These are phyloP conservation scores for Platycheirus albimanus DNA, from an alignment of 2,888 invertebrate species.

Conservation along the genomic window DNA sequence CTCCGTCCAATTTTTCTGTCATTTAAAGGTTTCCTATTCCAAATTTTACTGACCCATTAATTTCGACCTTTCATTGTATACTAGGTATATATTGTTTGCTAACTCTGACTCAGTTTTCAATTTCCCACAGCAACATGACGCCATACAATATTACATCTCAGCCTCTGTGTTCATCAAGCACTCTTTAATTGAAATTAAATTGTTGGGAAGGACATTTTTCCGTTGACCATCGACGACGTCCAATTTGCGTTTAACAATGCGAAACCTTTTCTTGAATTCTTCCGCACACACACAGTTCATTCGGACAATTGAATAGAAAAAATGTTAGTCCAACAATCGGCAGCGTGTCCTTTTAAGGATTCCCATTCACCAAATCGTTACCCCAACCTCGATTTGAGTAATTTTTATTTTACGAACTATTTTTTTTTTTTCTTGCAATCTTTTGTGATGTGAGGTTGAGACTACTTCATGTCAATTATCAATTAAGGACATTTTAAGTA, in stretches of 20 bases:
- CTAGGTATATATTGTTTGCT: neutral
- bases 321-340: slow-evolving; percentile 21
- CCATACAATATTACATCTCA: neutral
- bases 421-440: slow-evolving; percentile 29
- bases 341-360: slow-evolving; percentile 51
- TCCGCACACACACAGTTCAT: slow-evolving; percentile 35
- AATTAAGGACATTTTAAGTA: slow-evolving; percentile 60
- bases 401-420: slow-evolving; percentile 21
- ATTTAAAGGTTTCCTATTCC: slow-evolving; percentile 42
- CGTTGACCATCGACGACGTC: slow-evolving; percentile 60
- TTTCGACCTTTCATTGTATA: neutral
- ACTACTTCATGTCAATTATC: slow-evolving; percentile 68
- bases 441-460: slow-evolving; percentile 17
- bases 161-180: slow-evolving; percentile 9
- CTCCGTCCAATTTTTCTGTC: neutral
- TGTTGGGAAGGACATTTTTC: slow-evolving; percentile 53
- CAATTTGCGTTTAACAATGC: slow-evolving; percentile 64
- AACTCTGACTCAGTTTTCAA: slow-evolving; percentile 28
- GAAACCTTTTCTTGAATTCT: slow-evolving; percentile 46
- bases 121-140: slow-evolving; percentile 11
- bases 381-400: slow-evolving; percentile 10
- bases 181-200: slow-evolving; percentile 49
- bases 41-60: slow-evolving; percentile 52
- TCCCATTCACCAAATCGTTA: slow-evolving; percentile 31
- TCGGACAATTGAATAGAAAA: slow-evolving; percentile 50